Base-by-base conservation (phyloP, 2,888 invertebrate species). In the Dorcus parallelipipedus region DNA sequence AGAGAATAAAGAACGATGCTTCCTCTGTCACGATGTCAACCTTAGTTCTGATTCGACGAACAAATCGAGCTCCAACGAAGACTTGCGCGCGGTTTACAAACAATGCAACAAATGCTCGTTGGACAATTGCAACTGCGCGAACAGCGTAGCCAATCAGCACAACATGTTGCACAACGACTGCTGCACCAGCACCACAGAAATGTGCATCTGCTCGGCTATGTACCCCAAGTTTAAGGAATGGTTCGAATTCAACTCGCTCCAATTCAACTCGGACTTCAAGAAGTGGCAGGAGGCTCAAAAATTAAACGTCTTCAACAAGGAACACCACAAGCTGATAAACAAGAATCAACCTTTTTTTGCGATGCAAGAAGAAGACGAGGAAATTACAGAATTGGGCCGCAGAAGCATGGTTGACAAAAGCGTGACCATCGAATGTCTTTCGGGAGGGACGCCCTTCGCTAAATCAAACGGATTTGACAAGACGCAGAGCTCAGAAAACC, bases 221-320 rank as follows among this genome's bases (percentile, higher is more conserved):
- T 54, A 55, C 14, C 49, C 49, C 3, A 59, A 59, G 33, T 55
- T 59, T 42, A 49, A 55, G 3, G 55, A 59, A 38, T 59, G 59
- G 59, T 59, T 51, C 9, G 55, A 59, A n/a, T 49, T 26, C 26
- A 33, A 33, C 26, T 33, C 26, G 5, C 7, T 33, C 26, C 26
- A 33, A 33, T 33, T 33, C 3, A 33, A 33, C 26, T 0, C 26
- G 3, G 26, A 33, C 3, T 33, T 33, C 6, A 33, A 33, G 3
- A 33, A 33, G 7, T 33, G 26, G 26, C 26, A 33, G 3, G 26
- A 33, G 6, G 26, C 26, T 7, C 26, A 33, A 1, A 4, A 4
- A 33, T 33, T 33, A 33, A 52, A 41, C 9, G 9, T 9, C 4
- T 8, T 14, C 41, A 41, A 41, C 41, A 41, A 41, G 7, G 26